Percentiles rank a stretch among this genome's conserved stretches.
These are phyloP conservation scores for Myanophis thanlyinensis DNA, from an alignment of 2,113 vertebrate genomes.

Conservation along the genomic window DNA sequence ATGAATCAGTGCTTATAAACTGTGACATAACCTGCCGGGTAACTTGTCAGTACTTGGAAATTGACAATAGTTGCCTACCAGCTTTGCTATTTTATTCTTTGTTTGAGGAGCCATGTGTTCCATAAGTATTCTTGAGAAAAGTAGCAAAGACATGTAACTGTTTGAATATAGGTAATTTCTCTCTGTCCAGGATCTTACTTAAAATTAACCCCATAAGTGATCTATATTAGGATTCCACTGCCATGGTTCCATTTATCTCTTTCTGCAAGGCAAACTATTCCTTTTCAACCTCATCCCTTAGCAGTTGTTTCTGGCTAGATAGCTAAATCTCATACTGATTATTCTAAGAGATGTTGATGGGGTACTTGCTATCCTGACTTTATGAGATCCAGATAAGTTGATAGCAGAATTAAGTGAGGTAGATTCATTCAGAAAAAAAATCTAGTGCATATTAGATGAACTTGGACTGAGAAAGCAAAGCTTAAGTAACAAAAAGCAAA, in stretches of 20 bases:
- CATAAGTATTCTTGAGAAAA: neutral
- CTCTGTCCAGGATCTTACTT: neutral
- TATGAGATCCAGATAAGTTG: neutral
- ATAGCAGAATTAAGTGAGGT: neutral
- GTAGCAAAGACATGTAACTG: neutral
- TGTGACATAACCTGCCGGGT: neutral
- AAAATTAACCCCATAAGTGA: neutral
- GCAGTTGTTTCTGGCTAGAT: neutral
- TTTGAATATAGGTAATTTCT: neutral
- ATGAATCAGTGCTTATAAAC: neutral
- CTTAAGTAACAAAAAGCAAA: neutral
- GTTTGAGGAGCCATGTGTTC: neutral
- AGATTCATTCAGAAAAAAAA: neutral
- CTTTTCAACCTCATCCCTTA: neutral
- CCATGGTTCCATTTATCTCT: neutral
- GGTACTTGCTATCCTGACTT: neutral
- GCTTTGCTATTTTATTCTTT: neutral
- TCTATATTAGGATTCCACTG: neutral
- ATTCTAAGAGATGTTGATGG: neutral
- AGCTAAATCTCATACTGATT: neutral
- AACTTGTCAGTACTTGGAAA: neutral
- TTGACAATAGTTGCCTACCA: neutral
- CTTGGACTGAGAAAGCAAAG: neutral
- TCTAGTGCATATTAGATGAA: neutral
- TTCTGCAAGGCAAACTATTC: neutral